These are phyloP conservation scores for Cheirogaleus major DNA, from an alignment of 2,797 vertebrate genomes.

Conservation along the genomic window DNA sequence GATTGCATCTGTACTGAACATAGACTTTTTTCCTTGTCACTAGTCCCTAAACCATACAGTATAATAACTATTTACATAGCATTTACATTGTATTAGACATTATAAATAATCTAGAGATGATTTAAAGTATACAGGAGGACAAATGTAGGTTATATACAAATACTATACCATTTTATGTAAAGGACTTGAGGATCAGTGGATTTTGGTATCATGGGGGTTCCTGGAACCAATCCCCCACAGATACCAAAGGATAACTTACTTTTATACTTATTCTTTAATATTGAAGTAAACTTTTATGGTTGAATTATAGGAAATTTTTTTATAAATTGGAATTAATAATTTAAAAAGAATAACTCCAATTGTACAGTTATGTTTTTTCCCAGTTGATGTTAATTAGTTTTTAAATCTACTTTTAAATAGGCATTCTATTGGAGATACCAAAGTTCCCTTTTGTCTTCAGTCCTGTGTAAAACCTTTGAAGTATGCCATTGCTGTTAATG, in stretches of 20 bases:
- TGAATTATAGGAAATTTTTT: background rate
- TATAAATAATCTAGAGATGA: background rate
- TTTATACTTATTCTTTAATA: conserved; percentile 9
- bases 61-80: background rate
- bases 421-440: conserved; percentile 97
- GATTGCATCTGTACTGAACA: background rate
- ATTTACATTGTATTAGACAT: background rate
- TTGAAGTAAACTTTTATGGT: conserved; percentile 13
- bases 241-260: background rate
- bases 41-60: background rate
- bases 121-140: background rate
- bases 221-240: background rate
- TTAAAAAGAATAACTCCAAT: background rate
- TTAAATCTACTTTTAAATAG: conserved; percentile 82
- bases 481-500: conserved; percentile 96
- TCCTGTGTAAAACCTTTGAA: conserved; percentile 99
- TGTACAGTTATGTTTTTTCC: background rate
- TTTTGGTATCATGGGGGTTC: background rate
- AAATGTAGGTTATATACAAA: background rate
- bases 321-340: conserved; percentile 43
- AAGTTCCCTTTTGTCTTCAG: conserved; percentile 98
- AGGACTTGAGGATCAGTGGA: background rate
- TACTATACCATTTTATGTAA: background rate
- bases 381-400: conserved; percentile 27
- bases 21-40: background rate